Evolutionary conservation across 2,113 vertebrate species (phyloP).

Genomic region (Maccullochella peelii): DNA sequence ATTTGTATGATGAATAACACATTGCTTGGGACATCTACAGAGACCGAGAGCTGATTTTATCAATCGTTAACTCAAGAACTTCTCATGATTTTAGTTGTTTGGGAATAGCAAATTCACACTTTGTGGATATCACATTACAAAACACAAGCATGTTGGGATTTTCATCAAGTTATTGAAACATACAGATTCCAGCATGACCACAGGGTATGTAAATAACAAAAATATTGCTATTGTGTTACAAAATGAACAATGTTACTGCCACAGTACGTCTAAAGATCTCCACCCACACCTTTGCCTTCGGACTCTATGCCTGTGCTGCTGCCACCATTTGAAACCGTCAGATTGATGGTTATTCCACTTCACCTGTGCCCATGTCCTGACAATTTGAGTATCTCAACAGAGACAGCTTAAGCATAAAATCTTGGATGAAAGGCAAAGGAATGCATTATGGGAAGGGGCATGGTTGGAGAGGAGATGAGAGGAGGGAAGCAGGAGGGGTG

Average conservation of each 20-base stretch:
- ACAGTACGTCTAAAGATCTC: neutral
- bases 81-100: neutral
- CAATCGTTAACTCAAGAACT: conserved; percentile 1
- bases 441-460: conserved; percentile 23
- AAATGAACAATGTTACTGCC: neutral
- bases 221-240: conserved; percentile 4
- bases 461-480: conserved; percentile 21
- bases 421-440: conserved; percentile 53
- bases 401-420: conserved; percentile 55
- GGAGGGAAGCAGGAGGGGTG: conserved; percentile 16
- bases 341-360: conserved; percentile 61
- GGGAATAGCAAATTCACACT: neutral
- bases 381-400: conserved; percentile 37
- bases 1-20: conserved; percentile 20
- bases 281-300: neutral
- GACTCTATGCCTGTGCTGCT: neutral
- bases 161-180: conserved; percentile 6
- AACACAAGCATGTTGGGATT: conserved; percentile 4
- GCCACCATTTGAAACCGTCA: conserved; percentile 11
- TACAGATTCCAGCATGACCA: conserved; percentile 13
- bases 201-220: conserved; percentile 14
- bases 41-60: conserved; percentile 22
- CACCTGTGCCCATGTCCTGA: conserved; percentile 45
- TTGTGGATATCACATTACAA: neutral
- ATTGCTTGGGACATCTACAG: conserved; percentile 11